phyloP scores from a whole-genome alignment of 2,113 vertebrate genomes.

The Clarias macrocephalus region DNA sequence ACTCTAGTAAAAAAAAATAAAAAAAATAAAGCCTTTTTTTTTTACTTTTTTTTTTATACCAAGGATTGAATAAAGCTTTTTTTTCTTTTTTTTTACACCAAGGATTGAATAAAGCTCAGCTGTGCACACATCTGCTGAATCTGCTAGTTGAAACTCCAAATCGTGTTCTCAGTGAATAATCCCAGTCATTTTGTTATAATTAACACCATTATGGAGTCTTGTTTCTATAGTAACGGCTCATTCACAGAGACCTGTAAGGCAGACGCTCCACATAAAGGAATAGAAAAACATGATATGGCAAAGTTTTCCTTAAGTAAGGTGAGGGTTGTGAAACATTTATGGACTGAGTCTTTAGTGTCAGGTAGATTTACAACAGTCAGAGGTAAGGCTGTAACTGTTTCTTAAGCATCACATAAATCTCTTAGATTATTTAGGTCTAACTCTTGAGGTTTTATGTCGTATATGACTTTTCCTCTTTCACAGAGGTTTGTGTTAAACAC shows the following conservation, averaged over 20 bases:
- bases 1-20: background rate
- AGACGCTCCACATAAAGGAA: background rate
- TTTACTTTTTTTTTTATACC: background rate
- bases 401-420: background rate
- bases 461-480: background rate
- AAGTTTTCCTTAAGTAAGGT: background rate
- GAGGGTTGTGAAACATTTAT: background rate
- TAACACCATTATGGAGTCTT: background rate
- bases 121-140: background rate
- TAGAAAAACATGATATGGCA: background rate
- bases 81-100: background rate
- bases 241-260: background rate
- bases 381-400: background rate
- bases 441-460: background rate
- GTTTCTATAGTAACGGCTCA: background rate
- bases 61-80: background rate
- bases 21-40: too few species aligned
- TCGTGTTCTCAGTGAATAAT: background rate
- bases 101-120: conserved; percentile 5
- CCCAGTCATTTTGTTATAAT: background rate
- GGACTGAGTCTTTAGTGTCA: background rate
- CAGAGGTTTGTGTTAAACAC: background rate
- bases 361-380: background rate
- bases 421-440: background rate
- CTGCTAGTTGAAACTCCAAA: background rate